These are phyloP conservation scores for Cataglyphis rosenhaueri DNA, from an alignment of 2,888 invertebrate genomes.

Conservation along the genomic window DNA sequence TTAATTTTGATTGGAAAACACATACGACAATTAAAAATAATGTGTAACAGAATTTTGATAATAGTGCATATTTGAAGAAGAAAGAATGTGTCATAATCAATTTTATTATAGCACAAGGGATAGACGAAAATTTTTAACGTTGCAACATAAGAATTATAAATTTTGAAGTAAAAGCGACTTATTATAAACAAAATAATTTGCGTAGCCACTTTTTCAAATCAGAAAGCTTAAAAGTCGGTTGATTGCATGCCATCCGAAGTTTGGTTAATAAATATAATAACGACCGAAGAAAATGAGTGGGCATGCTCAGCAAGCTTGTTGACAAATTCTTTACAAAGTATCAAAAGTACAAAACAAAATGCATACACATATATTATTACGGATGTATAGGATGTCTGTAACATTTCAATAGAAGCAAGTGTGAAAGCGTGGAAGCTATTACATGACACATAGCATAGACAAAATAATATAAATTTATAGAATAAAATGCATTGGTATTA, in stretches of 20 bases:
- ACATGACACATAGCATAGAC: constrained; percentile 36
- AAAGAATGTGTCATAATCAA: constrained; percentile 35
- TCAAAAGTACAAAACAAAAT: constrained; percentile 17
- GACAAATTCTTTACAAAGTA: constrained; percentile 43
- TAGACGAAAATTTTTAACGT: constrained; percentile 56
- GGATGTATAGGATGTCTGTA: constrained; percentile 45
- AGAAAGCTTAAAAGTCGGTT: constrained; percentile 84
- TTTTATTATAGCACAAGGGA: constrained; percentile 43
- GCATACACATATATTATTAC: constrained; percentile 14
- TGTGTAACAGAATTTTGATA: constrained; percentile 21
- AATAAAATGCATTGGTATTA: constrained; percentile 6
- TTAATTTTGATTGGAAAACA: background rate
- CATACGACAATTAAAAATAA: constrained; percentile 21
- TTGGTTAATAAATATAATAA: constrained; percentile 71
- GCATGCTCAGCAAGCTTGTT: constrained; percentile 60
- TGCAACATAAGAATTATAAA: constrained; percentile 62
- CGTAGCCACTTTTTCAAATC: constrained; percentile 69
- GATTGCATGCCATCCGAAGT: constrained; percentile 84
- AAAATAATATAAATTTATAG: constrained; percentile 21
- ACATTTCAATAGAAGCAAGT: constrained; percentile 23
- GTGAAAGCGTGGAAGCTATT: constrained; percentile 54
- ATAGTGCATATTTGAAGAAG: constrained; percentile 21
- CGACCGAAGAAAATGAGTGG: constrained; percentile 43
- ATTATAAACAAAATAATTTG: constrained; percentile 62
- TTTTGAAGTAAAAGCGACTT: constrained; percentile 63